Evolutionary conservation across 2,888 invertebrate species (phyloP).

Genomic region (Campoplex nolae): DNA sequence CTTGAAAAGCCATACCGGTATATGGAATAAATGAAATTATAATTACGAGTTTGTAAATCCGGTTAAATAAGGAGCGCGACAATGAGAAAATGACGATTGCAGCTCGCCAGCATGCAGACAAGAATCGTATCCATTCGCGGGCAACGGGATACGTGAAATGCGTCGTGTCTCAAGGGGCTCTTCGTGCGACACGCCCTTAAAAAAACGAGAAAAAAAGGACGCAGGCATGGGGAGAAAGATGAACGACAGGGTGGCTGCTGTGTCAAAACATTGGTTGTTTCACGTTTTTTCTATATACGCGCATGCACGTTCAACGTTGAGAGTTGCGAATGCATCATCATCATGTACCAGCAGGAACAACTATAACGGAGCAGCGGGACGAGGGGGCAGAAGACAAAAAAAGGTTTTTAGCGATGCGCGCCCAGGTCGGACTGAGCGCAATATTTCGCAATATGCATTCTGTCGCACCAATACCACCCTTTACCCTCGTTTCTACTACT

Average conservation of each 20-base stretch:
- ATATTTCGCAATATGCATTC: conserved; percentile 61
- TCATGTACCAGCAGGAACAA: conserved; percentile 3
- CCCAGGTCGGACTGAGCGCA: conserved; percentile 34
- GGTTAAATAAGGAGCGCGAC: conserved; percentile 13
- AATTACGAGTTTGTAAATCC: conserved; percentile 1
- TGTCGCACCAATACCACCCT: conserved; percentile 14
- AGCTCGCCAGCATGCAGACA: conserved; percentile 32
- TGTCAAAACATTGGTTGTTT: conserved; percentile 66
- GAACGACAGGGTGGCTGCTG: conserved; percentile 47
- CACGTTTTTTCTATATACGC: background rate
- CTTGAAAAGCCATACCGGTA: background rate
- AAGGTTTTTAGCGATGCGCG: conserved; percentile 49
- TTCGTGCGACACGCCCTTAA: conserved; percentile 59
- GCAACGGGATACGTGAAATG: conserved; percentile 52
- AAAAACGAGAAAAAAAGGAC: conserved; percentile 47
- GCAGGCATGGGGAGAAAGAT: conserved; percentile 28
- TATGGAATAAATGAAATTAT: background rate
- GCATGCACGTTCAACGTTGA: conserved; percentile 39
- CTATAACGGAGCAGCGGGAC: background rate
- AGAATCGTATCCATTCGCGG: conserved; percentile 23
- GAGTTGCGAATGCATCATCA: conserved; percentile 53
- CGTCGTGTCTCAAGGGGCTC: conserved; percentile 66
- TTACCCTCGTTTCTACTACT: background rate
- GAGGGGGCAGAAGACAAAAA: conserved; percentile 14
- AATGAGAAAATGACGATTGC: conserved; percentile 12